phyloP scores from a whole-genome alignment of 2,797 vertebrate species.

The Leuciscus waleckii region DNA sequence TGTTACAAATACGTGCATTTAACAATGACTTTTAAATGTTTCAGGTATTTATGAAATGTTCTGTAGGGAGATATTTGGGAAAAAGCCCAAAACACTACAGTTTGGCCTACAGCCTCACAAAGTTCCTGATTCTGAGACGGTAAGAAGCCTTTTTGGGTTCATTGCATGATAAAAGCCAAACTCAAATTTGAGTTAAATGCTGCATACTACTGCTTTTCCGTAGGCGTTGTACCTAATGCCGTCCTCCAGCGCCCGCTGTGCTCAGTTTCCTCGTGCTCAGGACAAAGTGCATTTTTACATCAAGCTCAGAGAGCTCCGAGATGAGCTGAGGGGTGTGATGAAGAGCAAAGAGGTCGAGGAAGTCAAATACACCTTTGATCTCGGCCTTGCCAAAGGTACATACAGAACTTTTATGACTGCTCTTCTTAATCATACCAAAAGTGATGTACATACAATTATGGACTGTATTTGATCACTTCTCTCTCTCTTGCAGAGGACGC shows the following conservation, averaged over 20 bases:
- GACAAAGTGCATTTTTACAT: conserved; percentile 99
- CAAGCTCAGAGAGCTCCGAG: conserved; percentile 91
- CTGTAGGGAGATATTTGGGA: conserved; percentile 96
- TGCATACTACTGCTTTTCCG: neutral
- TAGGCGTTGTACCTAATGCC: conserved; percentile 98
- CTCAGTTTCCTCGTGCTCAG: conserved; percentile 97
- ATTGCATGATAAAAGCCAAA: neutral
- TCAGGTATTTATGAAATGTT: conserved; percentile 99
- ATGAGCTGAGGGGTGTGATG: conserved; percentile 87
- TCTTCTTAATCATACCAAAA: neutral
- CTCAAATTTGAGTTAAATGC: neutral
- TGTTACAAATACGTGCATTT: neutral
- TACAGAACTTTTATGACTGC: neutral
- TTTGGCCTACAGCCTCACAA: conserved; percentile 97
- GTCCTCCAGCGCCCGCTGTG: conserved; percentile 95
- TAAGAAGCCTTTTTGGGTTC: conserved; percentile 72
- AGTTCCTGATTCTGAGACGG: conserved; percentile 95
- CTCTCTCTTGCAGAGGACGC: conserved; percentile 86
- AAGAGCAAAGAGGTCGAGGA: conserved; percentile 85
- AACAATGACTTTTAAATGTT: neutral
- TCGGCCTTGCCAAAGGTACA: conserved; percentile 91
- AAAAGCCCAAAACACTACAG: conserved; percentile 93
- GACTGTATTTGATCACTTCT: neutral
- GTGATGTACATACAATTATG: neutral
- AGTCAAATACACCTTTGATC: conserved; percentile 87